Evolutionary conservation across 2,888 invertebrate genomes (phyloP).

Genomic region (Netelia inedita): DNA sequence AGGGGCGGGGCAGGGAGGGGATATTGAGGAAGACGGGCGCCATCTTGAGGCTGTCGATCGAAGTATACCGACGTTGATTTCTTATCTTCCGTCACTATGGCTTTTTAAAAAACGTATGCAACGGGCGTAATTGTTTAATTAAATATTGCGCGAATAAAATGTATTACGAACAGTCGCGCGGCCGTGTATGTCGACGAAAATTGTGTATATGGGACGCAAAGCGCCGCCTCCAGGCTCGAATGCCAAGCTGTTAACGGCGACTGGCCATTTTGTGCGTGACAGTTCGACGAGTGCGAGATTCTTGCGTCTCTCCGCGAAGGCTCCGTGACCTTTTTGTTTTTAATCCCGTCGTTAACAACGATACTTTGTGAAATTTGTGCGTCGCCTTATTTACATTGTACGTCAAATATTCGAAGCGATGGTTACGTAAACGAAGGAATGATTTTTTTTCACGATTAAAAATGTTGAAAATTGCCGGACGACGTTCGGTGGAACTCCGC

Average conservation of each 20-base stretch:
- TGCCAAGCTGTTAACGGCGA: conserved; percentile 86
- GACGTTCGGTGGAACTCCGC: conserved; percentile 36
- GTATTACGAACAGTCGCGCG: background rate
- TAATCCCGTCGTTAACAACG: background rate
- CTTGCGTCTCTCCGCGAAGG: conserved; percentile 57
- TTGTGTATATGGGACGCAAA: conserved; percentile 55
- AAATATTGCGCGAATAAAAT: conserved; percentile 50
- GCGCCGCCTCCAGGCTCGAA: conserved; percentile 86
- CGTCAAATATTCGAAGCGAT: background rate
- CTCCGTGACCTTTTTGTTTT: conserved; percentile 1
- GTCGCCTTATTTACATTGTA: background rate
- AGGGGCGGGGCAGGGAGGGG: conserved; percentile 17
- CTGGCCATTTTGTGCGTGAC: conserved; percentile 90
- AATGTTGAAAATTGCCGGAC: conserved; percentile 46
- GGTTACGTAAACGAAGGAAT: conserved; percentile 50
- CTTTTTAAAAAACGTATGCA: conserved; percentile 48
- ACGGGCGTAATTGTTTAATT: conserved; percentile 37
- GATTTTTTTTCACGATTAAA: conserved; percentile 29
- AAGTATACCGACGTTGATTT: conserved; percentile 57
- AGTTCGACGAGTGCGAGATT: conserved; percentile 80
- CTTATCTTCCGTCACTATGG: conserved; percentile 55
- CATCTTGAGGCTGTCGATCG: conserved; percentile 74
- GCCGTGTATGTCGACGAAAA: conserved; percentile 33
- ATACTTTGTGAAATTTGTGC: conserved; percentile 13
- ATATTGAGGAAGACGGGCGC: conserved; percentile 67